A percentile compares a stretch with the other conserved stretches of the same genome.
Evolutionary conservation across 2,797 vertebrate species (phyloP).

Genomic region (Fistularia commersonii): DNA sequence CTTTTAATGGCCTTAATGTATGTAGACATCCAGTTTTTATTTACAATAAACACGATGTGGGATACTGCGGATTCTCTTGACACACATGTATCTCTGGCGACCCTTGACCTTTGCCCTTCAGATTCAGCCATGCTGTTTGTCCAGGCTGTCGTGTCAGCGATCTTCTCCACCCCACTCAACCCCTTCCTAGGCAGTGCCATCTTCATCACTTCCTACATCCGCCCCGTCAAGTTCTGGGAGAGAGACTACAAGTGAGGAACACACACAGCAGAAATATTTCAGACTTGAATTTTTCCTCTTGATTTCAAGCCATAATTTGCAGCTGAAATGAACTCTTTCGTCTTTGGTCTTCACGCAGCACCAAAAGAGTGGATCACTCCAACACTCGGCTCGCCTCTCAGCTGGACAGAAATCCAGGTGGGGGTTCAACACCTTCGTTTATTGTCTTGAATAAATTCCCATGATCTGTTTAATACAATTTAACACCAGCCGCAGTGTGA

Average conservation of each 20-base stretch:
- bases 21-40: no score
- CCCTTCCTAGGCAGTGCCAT: slow-evolving; percentile 98
- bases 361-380: slow-evolving; percentile 96
- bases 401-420: slow-evolving; percentile 97
- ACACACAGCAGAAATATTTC: not conserved
- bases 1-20: no score
- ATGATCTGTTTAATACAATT: no score
- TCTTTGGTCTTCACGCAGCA: slow-evolving; percentile 63
- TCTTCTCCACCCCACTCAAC: slow-evolving; percentile 95
- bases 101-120: slow-evolving; percentile 78
- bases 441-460: no score
- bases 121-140: slow-evolving; percentile 98
- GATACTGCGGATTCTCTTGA: no score
- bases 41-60: no score
- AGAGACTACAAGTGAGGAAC: slow-evolving; percentile 92
- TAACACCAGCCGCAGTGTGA: no score
- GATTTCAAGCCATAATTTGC: no score
- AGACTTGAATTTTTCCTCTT: no score
- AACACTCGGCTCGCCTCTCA: slow-evolving; percentile 96
- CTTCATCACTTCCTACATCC: slow-evolving; percentile 96
- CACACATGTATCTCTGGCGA: not conserved
- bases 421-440: not conserved
- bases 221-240: slow-evolving; percentile 98
- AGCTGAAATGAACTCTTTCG: slow-evolving; percentile 1
- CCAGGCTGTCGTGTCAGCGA: slow-evolving; percentile 87